Evolutionary conservation across 2,113 vertebrate species (phyloP).

Genomic region (Ellobius talpinus): DNA sequence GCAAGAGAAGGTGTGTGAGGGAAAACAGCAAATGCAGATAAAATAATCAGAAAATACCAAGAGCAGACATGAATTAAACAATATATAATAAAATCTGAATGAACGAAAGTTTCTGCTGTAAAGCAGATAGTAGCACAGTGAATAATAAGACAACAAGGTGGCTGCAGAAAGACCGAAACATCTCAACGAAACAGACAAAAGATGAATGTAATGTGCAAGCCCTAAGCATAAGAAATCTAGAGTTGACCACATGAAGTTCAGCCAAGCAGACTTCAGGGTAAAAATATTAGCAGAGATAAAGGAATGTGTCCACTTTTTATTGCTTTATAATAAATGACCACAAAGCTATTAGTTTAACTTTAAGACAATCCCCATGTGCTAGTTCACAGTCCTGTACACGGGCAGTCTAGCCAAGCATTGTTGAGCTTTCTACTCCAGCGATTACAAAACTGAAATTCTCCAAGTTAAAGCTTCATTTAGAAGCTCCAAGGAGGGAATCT

Average conservation of each 20-base stretch:
- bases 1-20: background rate
- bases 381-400: background rate
- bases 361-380: constrained; percentile 4
- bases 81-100: constrained; percentile 6
- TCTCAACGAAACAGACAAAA: background rate
- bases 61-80: background rate
- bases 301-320: background rate
- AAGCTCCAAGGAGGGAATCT: background rate
- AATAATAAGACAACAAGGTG: constrained; percentile 6
- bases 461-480: constrained; percentile 21
- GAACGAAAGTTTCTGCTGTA: constrained; percentile 5
- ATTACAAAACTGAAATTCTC: background rate
- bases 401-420: background rate
- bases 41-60: constrained; percentile 1
- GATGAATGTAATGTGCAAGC: background rate
- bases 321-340: constrained; percentile 28
- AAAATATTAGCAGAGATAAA: constrained; percentile 19
- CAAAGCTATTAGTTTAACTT: background rate
- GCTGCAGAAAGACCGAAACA: background rate
- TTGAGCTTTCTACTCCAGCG: background rate
- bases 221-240: constrained; percentile 3
- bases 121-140: background rate
- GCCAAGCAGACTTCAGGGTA: constrained; percentile 21
- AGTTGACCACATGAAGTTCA: background rate
- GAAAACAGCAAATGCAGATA: background rate